Base-by-base conservation (phyloP, 2,113 vertebrate species). In the Scopus umbretta region DNA sequence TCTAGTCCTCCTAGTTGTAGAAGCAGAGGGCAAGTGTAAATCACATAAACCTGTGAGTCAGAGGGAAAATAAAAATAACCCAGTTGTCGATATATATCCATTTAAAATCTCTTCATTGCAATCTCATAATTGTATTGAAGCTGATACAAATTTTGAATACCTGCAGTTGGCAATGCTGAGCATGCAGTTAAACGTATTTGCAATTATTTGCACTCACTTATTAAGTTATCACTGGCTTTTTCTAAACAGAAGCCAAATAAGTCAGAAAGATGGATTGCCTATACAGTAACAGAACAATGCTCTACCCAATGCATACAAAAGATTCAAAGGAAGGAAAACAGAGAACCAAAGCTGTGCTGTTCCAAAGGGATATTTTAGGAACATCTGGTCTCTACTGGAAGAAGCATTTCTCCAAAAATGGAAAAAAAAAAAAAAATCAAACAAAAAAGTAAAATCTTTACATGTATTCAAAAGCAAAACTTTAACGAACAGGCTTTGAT, bases 401-500 rank as follows among this genome's bases (percentile, higher is more conserved):
- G 80, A 91, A 76, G 29, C 65, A 63, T 87, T 92, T 85, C 61
- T 86, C 63, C 38, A 89, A 96, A 95, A 94, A 89, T 63, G 80
- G 72, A 26, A 20, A 11, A 58, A 63, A n/a, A 26, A 20, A 11
- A 58, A 63, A 67, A 72, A 79, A 67, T 94, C 67, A 89, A 91
- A 95, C 97, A 93, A 94, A 93, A 95, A 97, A 98, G 93, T 92
- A 89, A 97, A 97, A 97, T 96, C 96, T 97, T 94, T 94, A 87
- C 88, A 88, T 96, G 87, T 95, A 98, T 96, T 98, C 97, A 97
- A 97, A 97, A 98, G 97, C 97, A 95, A 96, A 98, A 98, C 97
- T 98, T 98, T 90, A 97, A 96, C 32, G 68, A 96, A 96, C 38
- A 81, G 96, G 94, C 98, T 98, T 98, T 98, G 98, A 98, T 98